A percentile compares a stretch with the other conserved stretches of the same genome.
phyloP scores from a whole-genome alignment of 2,888 invertebrate genomes.

The Palloptera scutellata region DNA sequence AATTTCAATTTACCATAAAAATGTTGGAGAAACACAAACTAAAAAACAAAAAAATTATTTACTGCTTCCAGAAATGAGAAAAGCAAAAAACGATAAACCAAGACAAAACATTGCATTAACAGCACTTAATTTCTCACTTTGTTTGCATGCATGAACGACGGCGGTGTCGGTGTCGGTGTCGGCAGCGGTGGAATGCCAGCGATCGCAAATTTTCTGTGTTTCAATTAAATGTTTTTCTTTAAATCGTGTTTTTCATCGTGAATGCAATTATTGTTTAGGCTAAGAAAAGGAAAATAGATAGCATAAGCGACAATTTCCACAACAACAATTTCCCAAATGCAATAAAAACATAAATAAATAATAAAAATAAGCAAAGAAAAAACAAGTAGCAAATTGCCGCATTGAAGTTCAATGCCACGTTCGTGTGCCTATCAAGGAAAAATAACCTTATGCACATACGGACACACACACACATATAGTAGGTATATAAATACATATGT shows the following conservation, averaged over 20 bases:
- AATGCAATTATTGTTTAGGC: background rate
- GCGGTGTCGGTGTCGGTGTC: too few species aligned
- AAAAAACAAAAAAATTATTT: background rate
- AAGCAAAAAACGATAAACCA: background rate
- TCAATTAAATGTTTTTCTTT: background rate
- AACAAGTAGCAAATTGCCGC: constrained; percentile 23
- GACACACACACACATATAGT: constrained; percentile 15
- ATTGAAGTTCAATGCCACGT: constrained; percentile 57
- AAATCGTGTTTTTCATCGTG: too few species aligned
- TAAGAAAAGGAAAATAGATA: background rate
- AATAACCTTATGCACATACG: constrained; percentile 38
- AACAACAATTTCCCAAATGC: background rate
- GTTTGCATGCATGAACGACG: too few species aligned
- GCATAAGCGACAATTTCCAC: background rate
- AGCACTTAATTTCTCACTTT: background rate
- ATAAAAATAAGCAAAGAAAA: constrained; percentile 13
- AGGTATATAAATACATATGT: too few species aligned
- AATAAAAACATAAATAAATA: constrained; percentile 2
- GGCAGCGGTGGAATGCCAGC: background rate
- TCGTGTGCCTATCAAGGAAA: constrained; percentile 43
- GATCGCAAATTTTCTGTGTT: background rate
- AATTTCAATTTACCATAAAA: constrained; percentile 14
- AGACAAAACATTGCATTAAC: background rate
- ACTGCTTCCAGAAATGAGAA: background rate
- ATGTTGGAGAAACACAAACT: background rate